These are phyloP conservation scores for Cervus canadensis DNA, from an alignment of 2,113 vertebrate species.

Conservation along the genomic window DNA sequence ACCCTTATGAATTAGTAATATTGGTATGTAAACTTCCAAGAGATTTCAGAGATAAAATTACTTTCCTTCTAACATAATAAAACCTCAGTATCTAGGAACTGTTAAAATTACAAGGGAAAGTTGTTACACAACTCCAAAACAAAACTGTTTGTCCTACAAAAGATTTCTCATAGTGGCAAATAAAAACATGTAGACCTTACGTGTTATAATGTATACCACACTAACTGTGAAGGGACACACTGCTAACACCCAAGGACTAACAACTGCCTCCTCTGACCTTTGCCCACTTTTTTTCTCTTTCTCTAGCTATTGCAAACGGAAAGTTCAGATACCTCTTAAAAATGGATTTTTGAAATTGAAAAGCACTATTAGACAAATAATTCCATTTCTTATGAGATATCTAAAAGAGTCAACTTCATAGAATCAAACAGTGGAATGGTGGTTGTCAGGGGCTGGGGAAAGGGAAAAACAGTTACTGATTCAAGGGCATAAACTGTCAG, in stretches of 20 bases:
- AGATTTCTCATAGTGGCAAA: background rate
- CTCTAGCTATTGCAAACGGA: background rate
- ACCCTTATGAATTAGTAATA: background rate
- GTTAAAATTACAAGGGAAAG: background rate
- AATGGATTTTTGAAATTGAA: background rate
- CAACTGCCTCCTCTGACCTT: background rate
- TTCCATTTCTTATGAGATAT: background rate
- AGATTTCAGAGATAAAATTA: background rate
- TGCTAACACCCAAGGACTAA: background rate
- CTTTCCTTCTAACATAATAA: background rate
- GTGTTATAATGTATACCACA: background rate
- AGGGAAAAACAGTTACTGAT: background rate
- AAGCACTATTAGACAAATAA: background rate
- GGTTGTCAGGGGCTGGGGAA: background rate
- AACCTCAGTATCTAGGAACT: background rate
- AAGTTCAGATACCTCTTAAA: background rate
- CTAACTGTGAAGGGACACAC: background rate
- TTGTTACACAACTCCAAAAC: background rate
- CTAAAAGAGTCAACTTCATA: background rate
- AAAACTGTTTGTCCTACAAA: background rate
- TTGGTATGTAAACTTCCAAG: background rate
- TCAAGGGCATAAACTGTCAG: background rate
- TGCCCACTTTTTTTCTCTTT: background rate
- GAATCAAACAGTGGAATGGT: background rate
- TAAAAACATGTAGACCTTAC: background rate